A percentile compares a stretch with the other conserved stretches of the same genome.
phyloP scores from a whole-genome alignment of 2,888 invertebrate genomes.

The Adineta ricciae region DNA sequence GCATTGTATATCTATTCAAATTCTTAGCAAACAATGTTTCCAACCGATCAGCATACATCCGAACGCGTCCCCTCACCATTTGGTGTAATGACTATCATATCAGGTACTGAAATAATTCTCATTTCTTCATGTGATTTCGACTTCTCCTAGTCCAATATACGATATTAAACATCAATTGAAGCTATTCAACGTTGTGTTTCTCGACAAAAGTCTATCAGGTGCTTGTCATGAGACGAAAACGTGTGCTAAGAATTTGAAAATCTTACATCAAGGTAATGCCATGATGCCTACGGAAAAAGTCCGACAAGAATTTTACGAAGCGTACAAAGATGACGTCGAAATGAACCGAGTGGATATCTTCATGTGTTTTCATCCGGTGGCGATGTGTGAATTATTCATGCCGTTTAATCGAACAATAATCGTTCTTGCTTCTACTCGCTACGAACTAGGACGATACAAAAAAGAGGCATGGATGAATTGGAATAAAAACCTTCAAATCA shows the following conservation, averaged over 20 bases:
- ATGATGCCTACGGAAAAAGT: neutral
- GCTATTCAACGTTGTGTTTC: neutral
- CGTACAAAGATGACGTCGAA: slow-evolving; percentile 14
- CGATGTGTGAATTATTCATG: slow-evolving; percentile 25
- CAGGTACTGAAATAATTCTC: too few relatives aligned
- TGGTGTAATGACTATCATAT: too few relatives aligned
- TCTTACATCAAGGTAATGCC: neutral
- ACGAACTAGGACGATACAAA: slow-evolving; percentile 22
- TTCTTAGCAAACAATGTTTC: too few relatives aligned
- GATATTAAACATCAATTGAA: neutral
- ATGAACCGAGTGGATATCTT: slow-evolving; percentile 14
- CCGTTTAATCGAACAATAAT: slow-evolving; percentile 25
- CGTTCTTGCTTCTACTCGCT: slow-evolving; percentile 24
- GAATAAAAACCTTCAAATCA: slow-evolving; percentile 34
- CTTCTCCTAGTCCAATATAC: neutral
- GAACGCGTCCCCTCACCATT: too few relatives aligned
- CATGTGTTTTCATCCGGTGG: slow-evolving; percentile 27
- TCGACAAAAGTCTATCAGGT: neutral
- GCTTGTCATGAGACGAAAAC: neutral
- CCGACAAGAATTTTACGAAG: neutral
- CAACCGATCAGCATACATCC: too few relatives aligned
- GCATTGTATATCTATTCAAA: too few relatives aligned
- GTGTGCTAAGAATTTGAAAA: neutral
- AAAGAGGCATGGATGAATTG: slow-evolving; percentile 34
- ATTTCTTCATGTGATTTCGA: neutral